Percentiles rank a stretch among this genome's conserved stretches.
These are phyloP conservation scores for Apeira syringaria DNA, from an alignment of 2,888 invertebrate species.

Conservation along the genomic window DNA sequence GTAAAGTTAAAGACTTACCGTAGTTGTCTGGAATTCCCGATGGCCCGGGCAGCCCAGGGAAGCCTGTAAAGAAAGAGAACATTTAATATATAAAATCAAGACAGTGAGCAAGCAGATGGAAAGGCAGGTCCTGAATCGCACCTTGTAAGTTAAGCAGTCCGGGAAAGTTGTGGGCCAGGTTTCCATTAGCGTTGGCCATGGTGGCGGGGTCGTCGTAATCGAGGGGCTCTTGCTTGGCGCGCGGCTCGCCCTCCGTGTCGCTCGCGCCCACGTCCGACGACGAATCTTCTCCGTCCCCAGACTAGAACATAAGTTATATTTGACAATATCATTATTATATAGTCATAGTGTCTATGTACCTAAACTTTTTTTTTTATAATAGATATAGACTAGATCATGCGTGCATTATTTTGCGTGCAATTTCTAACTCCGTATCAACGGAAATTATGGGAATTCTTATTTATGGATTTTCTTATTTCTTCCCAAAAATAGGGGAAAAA, in stretches of 20 bases:
- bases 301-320: constrained; percentile 47
- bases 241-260: constrained; percentile 85
- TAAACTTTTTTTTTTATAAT: no score
- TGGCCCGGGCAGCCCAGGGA: constrained; percentile 90
- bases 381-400: no score
- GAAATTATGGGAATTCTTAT: no score
- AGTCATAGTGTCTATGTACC: no score
- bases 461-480: no score
- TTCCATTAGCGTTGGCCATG: constrained; percentile 85
- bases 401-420: no score
- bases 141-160: constrained; percentile 92
- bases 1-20: constrained; percentile 83
- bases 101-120: no score
- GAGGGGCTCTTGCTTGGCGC: constrained; percentile 89
- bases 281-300: constrained; percentile 90
- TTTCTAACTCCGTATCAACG: no score
- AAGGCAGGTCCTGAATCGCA: no score
- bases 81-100: neutral
- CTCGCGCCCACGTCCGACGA: constrained; percentile 93
- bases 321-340: no score
- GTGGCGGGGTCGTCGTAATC: constrained; percentile 88
- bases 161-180: constrained; percentile 89
- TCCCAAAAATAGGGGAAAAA: no score
- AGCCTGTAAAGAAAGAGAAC: constrained; percentile 80
- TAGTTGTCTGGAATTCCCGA: constrained; percentile 94